Evolutionary conservation across 2,888 invertebrate species (phyloP).

Genomic region (Acanthacorydalis orientalis): DNA sequence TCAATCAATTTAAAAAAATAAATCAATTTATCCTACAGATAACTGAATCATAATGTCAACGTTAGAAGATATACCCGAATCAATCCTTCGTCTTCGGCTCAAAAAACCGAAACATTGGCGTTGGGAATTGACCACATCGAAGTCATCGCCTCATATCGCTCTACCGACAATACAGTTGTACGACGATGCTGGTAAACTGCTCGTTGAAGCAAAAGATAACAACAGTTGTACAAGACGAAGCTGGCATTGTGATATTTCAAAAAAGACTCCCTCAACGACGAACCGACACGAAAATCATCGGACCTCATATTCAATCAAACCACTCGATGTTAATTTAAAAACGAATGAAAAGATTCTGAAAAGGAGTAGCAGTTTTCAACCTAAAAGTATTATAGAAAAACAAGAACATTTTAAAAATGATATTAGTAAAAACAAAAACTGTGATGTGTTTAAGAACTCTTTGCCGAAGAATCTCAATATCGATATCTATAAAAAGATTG

Average conservation of each 20-base stretch:
- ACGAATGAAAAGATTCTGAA: background rate
- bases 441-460: no score
- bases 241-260: constrained; percentile 16
- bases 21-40: background rate
- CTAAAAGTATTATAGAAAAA: background rate
- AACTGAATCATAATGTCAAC: background rate
- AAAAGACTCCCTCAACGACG: constrained; percentile 2
- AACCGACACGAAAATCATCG: no score
- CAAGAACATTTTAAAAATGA: constrained; percentile 4
- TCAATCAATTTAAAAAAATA: background rate
- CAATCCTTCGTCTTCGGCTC: constrained; percentile 41
- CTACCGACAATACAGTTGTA: constrained; percentile 45
- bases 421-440: no score
- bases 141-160: constrained; percentile 38
- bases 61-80: constrained; percentile 15
- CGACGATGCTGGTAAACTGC: constrained; percentile 41
- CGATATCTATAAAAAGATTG: no score
- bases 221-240: constrained; percentile 27
- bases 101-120: constrained; percentile 42
- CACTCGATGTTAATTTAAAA: background rate
- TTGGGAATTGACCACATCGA: constrained; percentile 46
- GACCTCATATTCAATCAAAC: no score
- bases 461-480: no score
- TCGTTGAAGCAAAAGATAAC: constrained; percentile 41
- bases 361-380: constrained; percentile 2